A percentile compares a stretch with the other conserved stretches of the same genome.
Evolutionary conservation across 2,888 invertebrate genomes (phyloP).

Genomic region (Netelia fuscicornis): DNA sequence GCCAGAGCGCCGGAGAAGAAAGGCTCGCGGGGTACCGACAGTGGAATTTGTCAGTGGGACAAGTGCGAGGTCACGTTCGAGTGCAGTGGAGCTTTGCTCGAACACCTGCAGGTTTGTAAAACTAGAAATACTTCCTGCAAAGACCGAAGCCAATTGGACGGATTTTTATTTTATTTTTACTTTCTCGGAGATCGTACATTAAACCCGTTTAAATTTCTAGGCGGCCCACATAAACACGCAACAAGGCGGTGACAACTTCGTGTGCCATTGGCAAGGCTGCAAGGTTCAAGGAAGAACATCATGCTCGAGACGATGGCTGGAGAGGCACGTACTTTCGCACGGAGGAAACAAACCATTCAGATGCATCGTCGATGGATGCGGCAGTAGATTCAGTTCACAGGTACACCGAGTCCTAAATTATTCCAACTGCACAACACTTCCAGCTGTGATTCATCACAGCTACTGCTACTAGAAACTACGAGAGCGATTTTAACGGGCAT

Average conservation of each 20-base stretch:
- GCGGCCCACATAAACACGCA: slow-evolving; percentile 94
- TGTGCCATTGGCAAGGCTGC: slow-evolving; percentile 97
- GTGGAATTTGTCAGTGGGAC: slow-evolving; percentile 91
- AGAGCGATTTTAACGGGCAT: slow-evolving; percentile 43
- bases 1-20: slow-evolving; percentile 83
- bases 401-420: slow-evolving; percentile 85
- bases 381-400: slow-evolving; percentile 94
- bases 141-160: not conserved
- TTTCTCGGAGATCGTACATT: slow-evolving; percentile 19
- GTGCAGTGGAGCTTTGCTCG: slow-evolving; percentile 92
- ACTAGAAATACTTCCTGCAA: slow-evolving; percentile 13
- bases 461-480: slow-evolving; percentile 18
- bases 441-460: slow-evolving; percentile 11
- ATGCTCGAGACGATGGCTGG: slow-evolving; percentile 96
- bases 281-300: slow-evolving; percentile 97
- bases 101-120: slow-evolving; percentile 92
- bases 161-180: not conserved
- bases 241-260: slow-evolving; percentile 92
- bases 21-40: slow-evolving; percentile 84
- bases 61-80: slow-evolving; percentile 93
- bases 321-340: slow-evolving; percentile 96
- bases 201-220: slow-evolving; percentile 83
- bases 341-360: slow-evolving; percentile 96
- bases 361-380: slow-evolving; percentile 98
- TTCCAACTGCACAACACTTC: slow-evolving; percentile 32